Conservation (phyloP, 23 tunicate species). For the Diplosoma virens region DNA sequence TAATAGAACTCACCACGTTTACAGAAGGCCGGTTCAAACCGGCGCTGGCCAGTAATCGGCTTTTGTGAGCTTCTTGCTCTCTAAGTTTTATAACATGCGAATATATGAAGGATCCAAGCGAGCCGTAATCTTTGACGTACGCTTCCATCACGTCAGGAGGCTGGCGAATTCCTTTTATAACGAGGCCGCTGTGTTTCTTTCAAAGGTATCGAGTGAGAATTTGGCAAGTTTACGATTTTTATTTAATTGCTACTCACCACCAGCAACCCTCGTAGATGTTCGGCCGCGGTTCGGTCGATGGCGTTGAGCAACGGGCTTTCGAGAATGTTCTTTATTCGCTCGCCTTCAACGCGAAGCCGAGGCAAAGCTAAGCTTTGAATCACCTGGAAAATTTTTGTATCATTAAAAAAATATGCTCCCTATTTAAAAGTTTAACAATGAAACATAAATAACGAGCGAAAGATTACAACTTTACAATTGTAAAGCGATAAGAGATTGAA, state of each 20-base stretch:
- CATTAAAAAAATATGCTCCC: background rate
- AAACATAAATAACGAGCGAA: too few relatives aligned
- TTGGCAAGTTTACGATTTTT: background rate
- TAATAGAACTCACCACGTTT: slow-evolving; percentile 43
- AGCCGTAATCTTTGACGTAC: slow-evolving; percentile 75
- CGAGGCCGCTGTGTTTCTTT: slow-evolving; percentile 88
- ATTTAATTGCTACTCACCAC: slow-evolving; percentile 53
- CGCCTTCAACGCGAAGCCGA: slow-evolving; percentile 81
- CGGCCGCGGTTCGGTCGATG: slow-evolving; percentile 93
- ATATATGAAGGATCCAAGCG: slow-evolving; percentile 65
- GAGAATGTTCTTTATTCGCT: slow-evolving; percentile 75
- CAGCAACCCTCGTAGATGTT: slow-evolving; percentile 70
- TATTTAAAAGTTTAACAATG: too few relatives aligned
- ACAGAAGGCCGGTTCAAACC: slow-evolving; percentile 60
- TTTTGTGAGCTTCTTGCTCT: slow-evolving; percentile 86
- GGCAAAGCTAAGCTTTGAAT: slow-evolving; percentile 73
- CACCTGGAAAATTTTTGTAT: slow-evolving; percentile 38
- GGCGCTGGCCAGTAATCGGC: slow-evolving; percentile 69
- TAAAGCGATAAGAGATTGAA: too few relatives aligned
- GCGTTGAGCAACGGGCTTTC: slow-evolving; percentile 75
- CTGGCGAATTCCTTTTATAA: slow-evolving; percentile 65
- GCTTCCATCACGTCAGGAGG: slow-evolving; percentile 75
- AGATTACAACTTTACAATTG: too few relatives aligned
- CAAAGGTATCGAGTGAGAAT: background rate
- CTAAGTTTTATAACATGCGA: slow-evolving; percentile 69